Conservation (phyloP, 2,113 vertebrate species). For the Eublepharis macularius region DNA sequence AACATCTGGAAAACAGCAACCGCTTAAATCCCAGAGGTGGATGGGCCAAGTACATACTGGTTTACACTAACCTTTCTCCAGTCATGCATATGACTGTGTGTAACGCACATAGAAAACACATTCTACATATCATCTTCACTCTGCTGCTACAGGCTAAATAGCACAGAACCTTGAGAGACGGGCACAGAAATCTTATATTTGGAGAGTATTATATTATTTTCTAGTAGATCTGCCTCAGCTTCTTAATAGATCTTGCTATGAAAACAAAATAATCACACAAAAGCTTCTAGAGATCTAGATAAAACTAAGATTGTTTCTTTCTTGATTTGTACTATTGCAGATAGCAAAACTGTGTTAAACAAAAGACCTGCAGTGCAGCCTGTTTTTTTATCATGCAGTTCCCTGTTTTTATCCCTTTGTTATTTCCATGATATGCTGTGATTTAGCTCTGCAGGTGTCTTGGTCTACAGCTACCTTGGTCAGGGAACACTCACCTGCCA, state of each 20-base stretch:
- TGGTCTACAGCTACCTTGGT: background rate
- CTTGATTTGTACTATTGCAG: background rate
- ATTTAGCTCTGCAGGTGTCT: constrained; percentile 1
- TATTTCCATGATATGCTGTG: background rate
- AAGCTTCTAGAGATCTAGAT: background rate
- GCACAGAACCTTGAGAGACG: no score
- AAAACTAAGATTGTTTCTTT: background rate
- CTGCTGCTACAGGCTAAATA: no score
- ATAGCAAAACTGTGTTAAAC: background rate
- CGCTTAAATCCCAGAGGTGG: background rate
- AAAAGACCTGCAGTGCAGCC: background rate
- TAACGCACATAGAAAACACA: background rate
- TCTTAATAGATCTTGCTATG: background rate
- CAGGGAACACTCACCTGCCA: constrained; percentile 78
- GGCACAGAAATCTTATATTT: background rate
- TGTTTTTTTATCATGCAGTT: no score
- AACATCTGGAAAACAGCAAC: background rate
- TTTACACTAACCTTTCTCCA: background rate
- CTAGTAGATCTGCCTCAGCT: background rate
- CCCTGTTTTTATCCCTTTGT: background rate
- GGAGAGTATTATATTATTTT: background rate
- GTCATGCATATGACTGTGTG: background rate
- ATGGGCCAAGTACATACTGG: background rate
- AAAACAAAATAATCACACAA: background rate
- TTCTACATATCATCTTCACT: no score